Evolutionary conservation across 1,140 invertebrate genomes (phyloP).

Genomic region (Calliopsis andreniformis): DNA sequence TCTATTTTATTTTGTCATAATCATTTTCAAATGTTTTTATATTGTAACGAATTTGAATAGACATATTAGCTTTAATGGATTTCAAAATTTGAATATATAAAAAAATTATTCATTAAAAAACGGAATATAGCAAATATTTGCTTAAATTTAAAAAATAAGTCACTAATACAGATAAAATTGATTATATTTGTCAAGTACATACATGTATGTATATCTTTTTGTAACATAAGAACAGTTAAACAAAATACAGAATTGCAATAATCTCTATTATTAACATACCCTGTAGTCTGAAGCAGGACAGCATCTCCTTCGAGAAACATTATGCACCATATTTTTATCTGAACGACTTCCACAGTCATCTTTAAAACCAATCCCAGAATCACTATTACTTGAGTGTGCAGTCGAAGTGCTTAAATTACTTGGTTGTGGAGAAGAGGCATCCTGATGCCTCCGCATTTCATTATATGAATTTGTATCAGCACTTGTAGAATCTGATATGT

Average conservation of each 20-base stretch:
- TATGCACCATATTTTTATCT: slow-evolving; percentile 90
- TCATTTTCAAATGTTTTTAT: not conserved
- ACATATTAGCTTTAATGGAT: no score
- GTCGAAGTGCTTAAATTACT: slow-evolving; percentile 91
- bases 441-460: slow-evolving; percentile 72
- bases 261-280: slow-evolving; percentile 52
- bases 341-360: slow-evolving; percentile 92
- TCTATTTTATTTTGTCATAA: not conserved
- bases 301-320: slow-evolving; percentile 83
- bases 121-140: no score
- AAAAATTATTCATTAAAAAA: no score
- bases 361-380: slow-evolving; percentile 96
- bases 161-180: no score
- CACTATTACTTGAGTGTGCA: slow-evolving; percentile 95
- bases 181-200: no score
- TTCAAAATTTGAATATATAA: no score
- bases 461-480: slow-evolving; percentile 71
- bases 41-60: no score
- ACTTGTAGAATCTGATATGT: slow-evolving; percentile 77
- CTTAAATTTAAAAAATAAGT: no score
- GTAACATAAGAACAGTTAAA: no score
- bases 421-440: slow-evolving; percentile 90
- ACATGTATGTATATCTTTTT: no score
- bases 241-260: no score
- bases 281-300: slow-evolving; percentile 71